Conservation (phyloP, 2,797 vertebrate species). For the Oryzias sinensis region DNA sequence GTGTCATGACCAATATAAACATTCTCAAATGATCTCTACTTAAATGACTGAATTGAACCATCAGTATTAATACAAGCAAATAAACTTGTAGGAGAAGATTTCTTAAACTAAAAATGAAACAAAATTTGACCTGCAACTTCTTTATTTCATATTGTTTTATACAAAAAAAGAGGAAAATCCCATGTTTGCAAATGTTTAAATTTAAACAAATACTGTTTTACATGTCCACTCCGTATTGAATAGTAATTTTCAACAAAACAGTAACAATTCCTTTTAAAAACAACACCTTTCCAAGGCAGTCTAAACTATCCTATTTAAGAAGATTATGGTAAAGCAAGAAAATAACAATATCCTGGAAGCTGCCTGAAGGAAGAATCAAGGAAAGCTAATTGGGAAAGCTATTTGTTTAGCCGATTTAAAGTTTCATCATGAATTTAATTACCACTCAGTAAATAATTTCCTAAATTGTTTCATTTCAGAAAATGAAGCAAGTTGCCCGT, state of each 20-base stretch:
- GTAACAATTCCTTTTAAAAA: constrained; percentile 4
- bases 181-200: too few species aligned
- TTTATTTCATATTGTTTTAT: too few species aligned
- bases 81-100: too few species aligned
- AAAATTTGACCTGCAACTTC: too few species aligned
- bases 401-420: constrained; percentile 80
- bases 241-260: constrained; percentile 7
- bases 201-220: not conserved
- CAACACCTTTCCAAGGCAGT: constrained; percentile 24
- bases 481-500: constrained; percentile 36
- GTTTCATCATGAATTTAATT: constrained; percentile 77
- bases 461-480: constrained; percentile 67
- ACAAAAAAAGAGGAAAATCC: too few species aligned
- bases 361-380: constrained; percentile 46
- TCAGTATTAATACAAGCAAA: too few species aligned
- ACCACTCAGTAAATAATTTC: constrained; percentile 70
- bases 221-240: constrained; percentile 6
- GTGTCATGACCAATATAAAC: too few species aligned
- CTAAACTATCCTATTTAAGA: constrained; percentile 20
- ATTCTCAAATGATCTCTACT: too few species aligned
- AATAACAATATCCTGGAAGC: constrained; percentile 37
- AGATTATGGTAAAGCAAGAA: constrained; percentile 44
- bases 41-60: too few species aligned
- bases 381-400: constrained; percentile 73
- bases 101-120: too few species aligned